Evolutionary conservation across 2,888 invertebrate genomes (phyloP), one percentile per base, ranked within the genome.

Genomic region (Anorthoa munda): DNA sequence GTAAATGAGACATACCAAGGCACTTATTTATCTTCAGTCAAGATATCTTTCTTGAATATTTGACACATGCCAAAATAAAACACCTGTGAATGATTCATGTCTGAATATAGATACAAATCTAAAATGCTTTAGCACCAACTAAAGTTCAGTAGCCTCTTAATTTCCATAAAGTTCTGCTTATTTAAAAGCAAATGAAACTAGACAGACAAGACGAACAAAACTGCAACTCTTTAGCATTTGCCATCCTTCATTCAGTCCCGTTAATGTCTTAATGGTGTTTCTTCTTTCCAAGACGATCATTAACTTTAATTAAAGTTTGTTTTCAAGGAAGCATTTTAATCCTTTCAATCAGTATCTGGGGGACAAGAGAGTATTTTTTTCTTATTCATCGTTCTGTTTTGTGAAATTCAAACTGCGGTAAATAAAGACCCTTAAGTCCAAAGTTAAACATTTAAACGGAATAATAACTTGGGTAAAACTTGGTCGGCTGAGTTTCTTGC

Each of bases 371-470:
- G 18, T 12, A 58, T 56, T 77, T 66, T 66, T 68, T 76, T 39
- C n/a, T 66, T 39, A 65, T 76, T 26, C 17, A 45, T n/a, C 48
- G 9, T 70, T 70, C 7, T 48, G 31, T 81, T 82, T 82, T 68
- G 46, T 66, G 77, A 66, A 64, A 55, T 66, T 76, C 26, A 72
- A 68, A 63, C 68, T 56, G 78, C 53, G 78, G 82, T 82, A 82
- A 80, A 68, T 82, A 82, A 80, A 78, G 71, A 58, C 71, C 51
- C 48, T 77, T 60, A 68, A 72, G 66, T 77, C 58, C 66, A 66
- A 80, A 80, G 80, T 78, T 78, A 82, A 77, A 80, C 72, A 80
- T 82, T 80, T 58, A 66, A 72, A 82, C 65, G 60, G 72, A 72
- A 82, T 78, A 77, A 82, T 72, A 80, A 80, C 72, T 82, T 80